A percentile compares a stretch with the other conserved stretches of the same genome.
These are phyloP conservation scores for Miichthys miiuy DNA, from an alignment of 2,797 vertebrate species.

Conservation along the genomic window DNA sequence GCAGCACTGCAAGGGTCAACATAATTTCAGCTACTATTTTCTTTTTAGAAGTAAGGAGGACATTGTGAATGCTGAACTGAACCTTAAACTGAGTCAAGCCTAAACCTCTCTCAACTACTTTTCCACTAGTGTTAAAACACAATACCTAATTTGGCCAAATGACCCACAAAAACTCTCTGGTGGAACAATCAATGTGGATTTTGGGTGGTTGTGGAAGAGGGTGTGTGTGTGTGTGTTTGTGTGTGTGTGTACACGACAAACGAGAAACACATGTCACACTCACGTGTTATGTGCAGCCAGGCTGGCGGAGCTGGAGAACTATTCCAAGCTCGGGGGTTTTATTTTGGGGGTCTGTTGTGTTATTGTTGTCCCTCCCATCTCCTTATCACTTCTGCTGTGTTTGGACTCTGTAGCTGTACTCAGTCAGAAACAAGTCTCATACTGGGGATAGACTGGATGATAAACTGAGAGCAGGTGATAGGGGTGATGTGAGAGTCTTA, in stretches of 20 bases:
- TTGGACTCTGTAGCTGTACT: slow-evolving; percentile 33
- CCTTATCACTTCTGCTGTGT: slow-evolving; percentile 36
- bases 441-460: slow-evolving; percentile 35
- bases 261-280: slow-evolving; percentile 68
- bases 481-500: background rate
- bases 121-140: slow-evolving; percentile 24
- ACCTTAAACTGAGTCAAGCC: background rate
- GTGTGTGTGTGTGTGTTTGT: slow-evolving; percentile 8
- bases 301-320: slow-evolving; percentile 64
- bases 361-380: slow-evolving; percentile 58
- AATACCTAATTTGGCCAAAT: slow-evolving; percentile 14
- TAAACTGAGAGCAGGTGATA: background rate
- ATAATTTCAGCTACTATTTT: background rate
- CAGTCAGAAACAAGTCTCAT: slow-evolving; percentile 14
- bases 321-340: slow-evolving; percentile 74
- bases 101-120: background rate
- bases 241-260: slow-evolving; percentile 40
- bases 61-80: background rate
- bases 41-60: background rate
- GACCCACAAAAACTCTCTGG: slow-evolving; percentile 32
- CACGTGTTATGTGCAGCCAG: slow-evolving; percentile 67
- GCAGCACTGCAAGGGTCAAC: background rate
- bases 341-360: slow-evolving; percentile 76
- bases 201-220: slow-evolving; percentile 28
- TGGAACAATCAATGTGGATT: slow-evolving; percentile 72